phyloP scores from a whole-genome alignment of 2,888 invertebrate genomes.

The Sylvicola fuscatus region DNA sequence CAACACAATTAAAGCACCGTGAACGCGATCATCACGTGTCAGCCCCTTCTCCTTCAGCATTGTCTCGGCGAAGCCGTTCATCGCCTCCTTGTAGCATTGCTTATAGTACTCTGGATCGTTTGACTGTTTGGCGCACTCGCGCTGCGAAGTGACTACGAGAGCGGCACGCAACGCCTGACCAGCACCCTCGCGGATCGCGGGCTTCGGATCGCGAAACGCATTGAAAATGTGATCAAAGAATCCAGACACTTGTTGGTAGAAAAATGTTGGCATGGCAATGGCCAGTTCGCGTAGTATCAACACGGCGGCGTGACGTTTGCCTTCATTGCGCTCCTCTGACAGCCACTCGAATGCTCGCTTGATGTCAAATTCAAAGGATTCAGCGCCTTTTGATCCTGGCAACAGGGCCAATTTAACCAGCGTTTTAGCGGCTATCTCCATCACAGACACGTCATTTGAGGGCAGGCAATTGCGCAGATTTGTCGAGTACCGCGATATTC shows the following conservation, averaged over 20 bases:
- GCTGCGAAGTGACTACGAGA: constrained; percentile 81
- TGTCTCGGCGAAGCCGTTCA: constrained; percentile 51
- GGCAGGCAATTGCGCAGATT: constrained; percentile 77
- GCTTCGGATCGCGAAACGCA: constrained; percentile 79
- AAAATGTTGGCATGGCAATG: constrained; percentile 89
- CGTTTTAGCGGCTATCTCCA: constrained; percentile 91
- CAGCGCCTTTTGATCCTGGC: constrained; percentile 83
- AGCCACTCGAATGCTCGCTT: constrained; percentile 93
- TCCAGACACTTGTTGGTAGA: constrained; percentile 83
- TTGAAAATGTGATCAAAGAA: constrained; percentile 88
- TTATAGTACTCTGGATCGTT: constrained; percentile 82
- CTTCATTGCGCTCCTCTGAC: constrained; percentile 75
- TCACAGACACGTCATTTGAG: constrained; percentile 77
- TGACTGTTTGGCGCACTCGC: constrained; percentile 86
- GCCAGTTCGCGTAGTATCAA: constrained; percentile 84
- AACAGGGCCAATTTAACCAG: constrained; percentile 81
- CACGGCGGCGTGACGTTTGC: constrained; percentile 80
- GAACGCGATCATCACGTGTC: constrained; percentile 73
- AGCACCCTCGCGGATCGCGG: constrained; percentile 77
- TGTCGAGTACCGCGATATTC: constrained; percentile 83
- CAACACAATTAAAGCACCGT: constrained; percentile 78
- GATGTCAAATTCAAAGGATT: constrained; percentile 96
- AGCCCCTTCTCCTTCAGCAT: constrained; percentile 50
- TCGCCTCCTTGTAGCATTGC: constrained; percentile 82
- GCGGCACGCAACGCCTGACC: constrained; percentile 90